Evolutionary conservation across 2,888 invertebrate genomes (phyloP), one percentile per base, ranked within the genome.

Genomic region (Alviniconcha strummeri): DNA sequence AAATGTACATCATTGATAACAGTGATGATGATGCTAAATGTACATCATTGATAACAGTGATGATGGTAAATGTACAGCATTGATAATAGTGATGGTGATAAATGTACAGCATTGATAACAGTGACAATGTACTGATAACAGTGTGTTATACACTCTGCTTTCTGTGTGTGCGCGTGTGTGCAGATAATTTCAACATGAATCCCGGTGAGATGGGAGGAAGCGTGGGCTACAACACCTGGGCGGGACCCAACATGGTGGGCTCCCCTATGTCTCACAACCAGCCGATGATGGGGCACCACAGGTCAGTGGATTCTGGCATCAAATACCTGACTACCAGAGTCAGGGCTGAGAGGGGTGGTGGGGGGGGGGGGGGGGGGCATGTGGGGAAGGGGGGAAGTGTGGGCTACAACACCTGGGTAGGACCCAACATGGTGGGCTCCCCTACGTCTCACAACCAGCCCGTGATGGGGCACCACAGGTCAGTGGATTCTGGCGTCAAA

Each of bases 351-450:
- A 1, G 36, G 36, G 36, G 36, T 0, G 36, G 36, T 0, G 36
- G 36, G 36, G 36, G 36, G 36, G 36, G 36, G 36, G 36, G 36
- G 36, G 36, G 36, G 36, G 36, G 36, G 36, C n/a, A n/a, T n/a
- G n/a, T n/a, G n/a, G 83, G 74, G 60, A 79, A 72, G 82, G 82
- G 75, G 11, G 78, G 78, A 76, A 85, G 86, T 8, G 83, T 84
- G 83, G 60, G 13, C 74, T 81, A 69, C 74, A 83, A 85, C 75
- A 74, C 72, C 71, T 90, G 90, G 90, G 86, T 85, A 81, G 87
- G 86, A 57, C 84, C 83, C 52, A 78, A 36, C 78, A 78, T 78
- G 78, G 76, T 19, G 9, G 77, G 77, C 84, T 88, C 64, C 85
- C 88, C n/a, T 85, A 88, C 72, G 88, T 82, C 82, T n/a, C 82